These are phyloP conservation scores for Emesis russula DNA, from an alignment of 2,888 invertebrate genomes.

Conservation along the genomic window DNA sequence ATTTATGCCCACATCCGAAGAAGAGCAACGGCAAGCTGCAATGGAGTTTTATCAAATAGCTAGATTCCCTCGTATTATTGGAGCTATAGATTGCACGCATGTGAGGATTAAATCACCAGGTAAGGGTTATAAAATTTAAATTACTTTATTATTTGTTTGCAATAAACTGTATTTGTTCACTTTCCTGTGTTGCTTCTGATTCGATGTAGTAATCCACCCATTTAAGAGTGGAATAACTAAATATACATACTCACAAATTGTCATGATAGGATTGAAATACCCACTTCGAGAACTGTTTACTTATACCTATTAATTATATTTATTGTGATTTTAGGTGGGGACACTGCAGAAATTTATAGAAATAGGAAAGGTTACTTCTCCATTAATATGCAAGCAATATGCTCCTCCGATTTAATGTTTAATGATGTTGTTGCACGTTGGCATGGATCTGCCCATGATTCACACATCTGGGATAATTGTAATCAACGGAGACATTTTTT, in stretches of 20 bases:
- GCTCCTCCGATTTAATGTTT: conserved; percentile 30
- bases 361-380: too few relatives aligned
- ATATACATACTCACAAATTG: background rate
- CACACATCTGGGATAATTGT: conserved; percentile 50
- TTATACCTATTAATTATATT: too few relatives aligned
- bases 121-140: background rate
- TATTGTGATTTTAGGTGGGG: conserved; percentile 35
- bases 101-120: conserved; percentile 49
- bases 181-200: background rate
- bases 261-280: background rate
- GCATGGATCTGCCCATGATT: conserved; percentile 45
- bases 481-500: conserved; percentile 39
- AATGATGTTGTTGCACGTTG: conserved; percentile 46
- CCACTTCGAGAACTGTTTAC: too few relatives aligned
- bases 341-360: conserved; percentile 51
- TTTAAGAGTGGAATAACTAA: background rate
- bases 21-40: too few relatives aligned
- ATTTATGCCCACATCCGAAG: too few relatives aligned
- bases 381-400: conserved; percentile 47
- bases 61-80: too few relatives aligned
- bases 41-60: too few relatives aligned
- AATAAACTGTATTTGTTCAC: background rate
- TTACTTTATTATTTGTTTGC: background rate
- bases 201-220: too few relatives aligned
- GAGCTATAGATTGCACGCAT: conserved; percentile 68